Evolutionary conservation across 2,113 vertebrate genomes (phyloP).

Genomic region (Colistium nudipinnis): DNA sequence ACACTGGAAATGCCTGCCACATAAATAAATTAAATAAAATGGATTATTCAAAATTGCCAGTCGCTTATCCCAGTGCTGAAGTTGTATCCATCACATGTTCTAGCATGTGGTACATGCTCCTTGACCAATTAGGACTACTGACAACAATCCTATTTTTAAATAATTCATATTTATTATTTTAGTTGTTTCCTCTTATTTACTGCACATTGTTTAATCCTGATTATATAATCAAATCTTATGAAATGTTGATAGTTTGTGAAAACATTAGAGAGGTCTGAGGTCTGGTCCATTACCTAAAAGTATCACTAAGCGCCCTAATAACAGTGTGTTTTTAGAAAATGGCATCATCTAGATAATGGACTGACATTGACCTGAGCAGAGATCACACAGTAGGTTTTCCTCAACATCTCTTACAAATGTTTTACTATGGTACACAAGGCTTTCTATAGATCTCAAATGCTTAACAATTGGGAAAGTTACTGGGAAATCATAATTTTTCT

Average conservation of each 20-base stretch:
- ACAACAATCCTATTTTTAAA: background rate
- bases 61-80: background rate
- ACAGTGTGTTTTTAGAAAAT: conserved; percentile 36
- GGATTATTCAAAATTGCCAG: background rate
- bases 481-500: background rate
- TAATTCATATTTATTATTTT: background rate
- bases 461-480: background rate
- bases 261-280: background rate
- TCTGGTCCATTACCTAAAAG: conserved; percentile 26
- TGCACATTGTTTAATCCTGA: background rate
- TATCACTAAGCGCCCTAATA: conserved; percentile 28
- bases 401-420: background rate
- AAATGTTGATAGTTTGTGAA: background rate
- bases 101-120: background rate
- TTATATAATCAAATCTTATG: background rate
- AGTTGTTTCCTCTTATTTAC: no score
- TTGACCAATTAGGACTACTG: background rate
- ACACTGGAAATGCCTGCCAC: background rate
- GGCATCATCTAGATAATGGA: conserved; percentile 50
- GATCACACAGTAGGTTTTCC: conserved; percentile 16
- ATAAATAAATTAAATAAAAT: conserved; percentile 7
- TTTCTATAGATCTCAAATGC: conserved; percentile 3
- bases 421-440: background rate
- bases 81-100: background rate
- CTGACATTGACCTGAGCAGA: conserved; percentile 14